Conservation (phyloP, 2,888 invertebrate species). For the Chrysopilus asiliformis region DNA sequence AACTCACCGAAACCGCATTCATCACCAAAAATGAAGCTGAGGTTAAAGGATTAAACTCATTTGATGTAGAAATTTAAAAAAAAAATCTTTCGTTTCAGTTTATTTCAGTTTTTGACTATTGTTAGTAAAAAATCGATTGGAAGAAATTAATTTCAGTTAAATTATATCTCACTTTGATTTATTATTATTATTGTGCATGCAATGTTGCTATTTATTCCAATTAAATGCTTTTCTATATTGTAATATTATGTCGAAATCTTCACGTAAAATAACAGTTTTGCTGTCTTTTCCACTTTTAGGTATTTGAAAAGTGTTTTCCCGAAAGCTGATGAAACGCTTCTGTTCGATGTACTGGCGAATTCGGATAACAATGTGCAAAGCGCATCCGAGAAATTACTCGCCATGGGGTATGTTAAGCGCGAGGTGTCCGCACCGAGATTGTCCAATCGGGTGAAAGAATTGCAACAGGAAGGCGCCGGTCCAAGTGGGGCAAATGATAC, state of each 20-base stretch:
- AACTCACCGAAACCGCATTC: slow-evolving; percentile 55
- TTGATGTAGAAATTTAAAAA: slow-evolving; percentile 4
- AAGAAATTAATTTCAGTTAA: too few relatives aligned
- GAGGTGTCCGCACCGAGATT: slow-evolving; percentile 50
- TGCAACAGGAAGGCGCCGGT: slow-evolving; percentile 24
- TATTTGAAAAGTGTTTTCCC: slow-evolving; percentile 86
- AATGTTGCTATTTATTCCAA: background rate
- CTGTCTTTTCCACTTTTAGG: too few relatives aligned
- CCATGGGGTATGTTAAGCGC: slow-evolving; percentile 71
- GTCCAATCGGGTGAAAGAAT: slow-evolving; percentile 35
- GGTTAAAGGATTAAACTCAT: slow-evolving; percentile 41
- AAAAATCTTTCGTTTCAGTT: too few relatives aligned
- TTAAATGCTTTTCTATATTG: background rate
- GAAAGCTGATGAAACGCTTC: slow-evolving; percentile 75
- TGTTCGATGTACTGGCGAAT: slow-evolving; percentile 69
- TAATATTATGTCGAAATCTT: too few relatives aligned
- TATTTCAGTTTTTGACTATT: too few relatives aligned
- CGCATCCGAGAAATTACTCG: slow-evolving; percentile 65
- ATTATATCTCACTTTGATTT: slow-evolving; percentile 4
- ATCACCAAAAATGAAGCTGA: slow-evolving; percentile 86
- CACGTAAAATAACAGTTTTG: too few relatives aligned
- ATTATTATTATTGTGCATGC: background rate
- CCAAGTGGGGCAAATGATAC: slow-evolving; percentile 19
- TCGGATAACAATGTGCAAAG: slow-evolving; percentile 85
- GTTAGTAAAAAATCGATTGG: too few relatives aligned